Evolutionary conservation across 2,113 vertebrate genomes (phyloP).

Genomic region (Poecile atricapillus): DNA sequence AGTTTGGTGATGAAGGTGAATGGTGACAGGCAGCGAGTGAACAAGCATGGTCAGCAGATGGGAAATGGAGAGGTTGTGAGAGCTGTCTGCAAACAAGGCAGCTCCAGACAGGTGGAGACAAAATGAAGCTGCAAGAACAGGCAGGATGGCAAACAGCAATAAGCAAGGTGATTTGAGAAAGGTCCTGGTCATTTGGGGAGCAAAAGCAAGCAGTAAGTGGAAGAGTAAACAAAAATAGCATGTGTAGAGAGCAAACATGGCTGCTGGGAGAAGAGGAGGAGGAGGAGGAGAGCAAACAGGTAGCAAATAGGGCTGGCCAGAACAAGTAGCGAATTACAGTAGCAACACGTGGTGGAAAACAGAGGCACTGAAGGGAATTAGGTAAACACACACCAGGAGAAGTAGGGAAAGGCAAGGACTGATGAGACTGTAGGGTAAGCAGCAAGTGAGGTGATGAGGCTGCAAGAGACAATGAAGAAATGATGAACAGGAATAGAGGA

Average conservation of each 20-base stretch:
- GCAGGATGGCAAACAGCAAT: not conserved
- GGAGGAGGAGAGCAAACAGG: not conserved
- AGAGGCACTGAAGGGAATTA: not conserved
- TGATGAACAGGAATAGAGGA: not conserved
- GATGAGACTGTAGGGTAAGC: not conserved
- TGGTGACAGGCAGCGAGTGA: not conserved
- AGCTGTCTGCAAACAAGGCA: not conserved
- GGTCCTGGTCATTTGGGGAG: not conserved
- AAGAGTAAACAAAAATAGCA: not conserved
- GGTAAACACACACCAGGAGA: not conserved
- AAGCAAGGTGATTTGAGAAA: not conserved
- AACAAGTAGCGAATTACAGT: not conserved
- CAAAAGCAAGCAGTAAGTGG: not conserved
- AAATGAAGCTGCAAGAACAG: not conserved
- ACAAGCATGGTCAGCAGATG: not conserved
- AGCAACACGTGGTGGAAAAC: not conserved
- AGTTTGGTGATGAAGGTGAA: not conserved
- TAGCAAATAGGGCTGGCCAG: not conserved
- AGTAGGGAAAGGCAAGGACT: not conserved
- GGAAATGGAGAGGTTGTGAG: not conserved
- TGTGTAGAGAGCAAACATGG: rapidly evolving
- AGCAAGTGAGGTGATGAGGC: not conserved
- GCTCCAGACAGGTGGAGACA: not conserved
- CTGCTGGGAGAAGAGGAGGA: not conserved
- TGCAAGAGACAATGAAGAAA: not conserved